phyloP scores from a whole-genome alignment of 1,140 invertebrate genomes.

The Micrasema minimum region DNA sequence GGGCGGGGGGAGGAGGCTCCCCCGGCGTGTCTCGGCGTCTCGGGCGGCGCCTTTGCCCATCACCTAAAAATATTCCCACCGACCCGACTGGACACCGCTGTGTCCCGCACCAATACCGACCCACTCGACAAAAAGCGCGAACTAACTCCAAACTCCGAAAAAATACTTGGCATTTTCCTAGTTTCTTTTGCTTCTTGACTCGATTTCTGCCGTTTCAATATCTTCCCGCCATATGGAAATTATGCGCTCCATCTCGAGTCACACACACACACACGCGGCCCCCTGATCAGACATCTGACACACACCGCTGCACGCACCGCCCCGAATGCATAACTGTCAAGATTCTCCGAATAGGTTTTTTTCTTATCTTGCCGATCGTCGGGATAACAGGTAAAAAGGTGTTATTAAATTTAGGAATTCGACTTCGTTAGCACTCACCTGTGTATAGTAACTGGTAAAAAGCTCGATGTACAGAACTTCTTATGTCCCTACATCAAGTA shows the following conservation, averaged over 20 bases:
- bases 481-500: no score
- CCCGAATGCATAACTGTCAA: slow-evolving; percentile 46
- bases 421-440: slow-evolving; percentile 50
- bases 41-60: slow-evolving; percentile 41
- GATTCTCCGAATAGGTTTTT: slow-evolving; percentile 39
- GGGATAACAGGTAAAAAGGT: slow-evolving; percentile 53
- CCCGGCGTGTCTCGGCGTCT: slow-evolving; percentile 10
- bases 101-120: background rate
- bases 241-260: background rate
- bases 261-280: no score
- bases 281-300: slow-evolving; percentile 6
- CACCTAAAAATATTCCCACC: slow-evolving; percentile 44
- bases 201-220: background rate
- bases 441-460: background rate
- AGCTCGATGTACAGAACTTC: background rate
- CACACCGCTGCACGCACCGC: slow-evolving; percentile 3
- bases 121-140: background rate
- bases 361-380: slow-evolving; percentile 49
- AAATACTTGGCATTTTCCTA: background rate
- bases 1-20: background rate
- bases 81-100: background rate
- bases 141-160: no score
- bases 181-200: background rate
- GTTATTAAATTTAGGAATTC: slow-evolving; percentile 54
- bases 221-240: slow-evolving; percentile 14